phyloP scores from a whole-genome alignment of 2,797 vertebrate species.

The Eospalax fontanierii region DNA sequence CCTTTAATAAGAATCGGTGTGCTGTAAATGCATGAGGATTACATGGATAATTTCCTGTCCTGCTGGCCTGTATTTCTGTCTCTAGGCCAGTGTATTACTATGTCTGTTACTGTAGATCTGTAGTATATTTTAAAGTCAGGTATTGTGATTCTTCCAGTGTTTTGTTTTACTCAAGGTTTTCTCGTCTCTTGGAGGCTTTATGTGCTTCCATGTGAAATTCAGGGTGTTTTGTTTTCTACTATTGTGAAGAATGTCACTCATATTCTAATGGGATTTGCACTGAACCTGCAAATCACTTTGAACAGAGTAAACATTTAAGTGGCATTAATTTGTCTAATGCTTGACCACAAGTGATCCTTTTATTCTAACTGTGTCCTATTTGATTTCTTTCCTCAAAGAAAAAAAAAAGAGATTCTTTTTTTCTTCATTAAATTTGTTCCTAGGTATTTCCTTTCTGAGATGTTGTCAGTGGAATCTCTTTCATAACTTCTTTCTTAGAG shows the following conservation, averaged over 20 bases:
- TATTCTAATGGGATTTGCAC: neutral
- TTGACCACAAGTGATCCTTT: neutral
- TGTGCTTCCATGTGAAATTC: neutral
- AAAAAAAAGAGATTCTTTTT: too few relatives aligned
- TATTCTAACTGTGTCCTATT: neutral
- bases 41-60: neutral
- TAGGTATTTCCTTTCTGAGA: neutral
- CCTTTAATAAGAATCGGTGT: neutral
- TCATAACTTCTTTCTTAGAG: neutral
- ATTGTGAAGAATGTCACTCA: neutral
- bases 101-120: neutral
- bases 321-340: neutral
- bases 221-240: neutral
- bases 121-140: neutral
- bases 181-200: neutral
- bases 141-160: neutral
- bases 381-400: neutral
- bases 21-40: neutral
- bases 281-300: neutral
- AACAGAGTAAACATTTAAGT: neutral
- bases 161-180: neutral
- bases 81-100: neutral
- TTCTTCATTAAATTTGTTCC: neutral
- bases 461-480: neutral
- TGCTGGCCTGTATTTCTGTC: neutral